Percentiles rank a stretch among this genome's conserved stretches.
Conservation (phyloP, 2,888 invertebrate species). For the Tenthredo mesomela region DNA sequence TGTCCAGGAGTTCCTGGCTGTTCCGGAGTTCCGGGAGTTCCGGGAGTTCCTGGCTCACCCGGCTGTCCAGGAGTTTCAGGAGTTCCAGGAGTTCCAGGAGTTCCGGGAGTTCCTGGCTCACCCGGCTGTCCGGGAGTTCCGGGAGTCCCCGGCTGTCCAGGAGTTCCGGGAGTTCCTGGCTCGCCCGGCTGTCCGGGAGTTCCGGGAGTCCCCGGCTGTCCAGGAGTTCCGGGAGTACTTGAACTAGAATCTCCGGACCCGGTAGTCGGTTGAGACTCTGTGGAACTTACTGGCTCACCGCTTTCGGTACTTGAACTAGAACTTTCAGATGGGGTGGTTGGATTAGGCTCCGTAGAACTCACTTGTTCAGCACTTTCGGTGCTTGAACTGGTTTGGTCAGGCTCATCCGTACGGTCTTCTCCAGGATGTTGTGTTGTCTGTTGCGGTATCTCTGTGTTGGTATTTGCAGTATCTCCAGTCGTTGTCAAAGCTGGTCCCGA, state of each 20-base stretch:
- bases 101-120: background rate
- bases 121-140: constrained; percentile 55
- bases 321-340: background rate
- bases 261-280: too few relatives aligned
- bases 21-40: background rate
- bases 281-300: too few relatives aligned
- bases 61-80: constrained; percentile 59
- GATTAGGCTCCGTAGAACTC: background rate
- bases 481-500: constrained; percentile 35
- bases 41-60: constrained; percentile 42
- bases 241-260: too few relatives aligned
- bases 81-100: too few relatives aligned
- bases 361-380: background rate
- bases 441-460: background rate
- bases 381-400: constrained; percentile 44
- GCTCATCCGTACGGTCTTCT: constrained; percentile 57
- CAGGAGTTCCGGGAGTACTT: too few relatives aligned
- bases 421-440: constrained; percentile 40
- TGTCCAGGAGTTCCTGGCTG: constrained; percentile 23
- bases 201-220: background rate
- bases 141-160: background rate
- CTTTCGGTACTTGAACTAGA: constrained; percentile 19
- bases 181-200: constrained; percentile 28
- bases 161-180: background rate
- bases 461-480: constrained; percentile 24